Percentiles rank a stretch among this genome's conserved stretches.
Evolutionary conservation across 2,113 vertebrate species (phyloP).

Genomic region (Polyodon spathula): DNA sequence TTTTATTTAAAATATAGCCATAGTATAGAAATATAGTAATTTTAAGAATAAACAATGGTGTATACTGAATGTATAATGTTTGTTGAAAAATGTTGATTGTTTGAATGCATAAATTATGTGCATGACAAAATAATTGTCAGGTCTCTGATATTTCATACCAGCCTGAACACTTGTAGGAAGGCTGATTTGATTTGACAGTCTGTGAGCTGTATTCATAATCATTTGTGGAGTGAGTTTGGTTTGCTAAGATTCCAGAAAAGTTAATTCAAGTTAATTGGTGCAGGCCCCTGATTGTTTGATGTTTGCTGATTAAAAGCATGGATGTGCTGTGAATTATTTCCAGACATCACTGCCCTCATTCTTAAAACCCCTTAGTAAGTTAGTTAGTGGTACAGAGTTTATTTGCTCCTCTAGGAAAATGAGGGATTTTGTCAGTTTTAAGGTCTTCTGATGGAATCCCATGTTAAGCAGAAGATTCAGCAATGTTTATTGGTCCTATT

Average conservation of each 20-base stretch:
- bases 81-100: slow-evolving; percentile 36
- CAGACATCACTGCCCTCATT: slow-evolving; percentile 26
- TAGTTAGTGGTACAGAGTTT: too few relatives aligned
- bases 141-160: slow-evolving; percentile 16
- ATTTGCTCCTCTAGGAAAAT: too few relatives aligned
- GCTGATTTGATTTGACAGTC: slow-evolving; percentile 32
- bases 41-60: slow-evolving; percentile 22
- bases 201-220: slow-evolving; percentile 27
- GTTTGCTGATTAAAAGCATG: slow-evolving; percentile 37
- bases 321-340: slow-evolving; percentile 31
- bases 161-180: slow-evolving; percentile 14
- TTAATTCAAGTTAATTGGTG: slow-evolving; percentile 41
- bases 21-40: slow-evolving; percentile 22
- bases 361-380: slow-evolving; percentile 12
- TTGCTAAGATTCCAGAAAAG: slow-evolving; percentile 20
- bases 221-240: slow-evolving; percentile 13
- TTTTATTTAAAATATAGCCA: too few relatives aligned
- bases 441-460: too few relatives aligned
- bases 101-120: slow-evolving; percentile 31
- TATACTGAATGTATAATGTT: slow-evolving; percentile 20
- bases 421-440: too few relatives aligned
- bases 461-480: too few relatives aligned
- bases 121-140: slow-evolving; percentile 11
- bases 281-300: slow-evolving; percentile 37
- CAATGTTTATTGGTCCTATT: too few relatives aligned